Percentiles rank a stretch among this genome's conserved stretches.
Evolutionary conservation across 2,797 vertebrate species (phyloP).

Genomic region (Hipposideros larvatus): DNA sequence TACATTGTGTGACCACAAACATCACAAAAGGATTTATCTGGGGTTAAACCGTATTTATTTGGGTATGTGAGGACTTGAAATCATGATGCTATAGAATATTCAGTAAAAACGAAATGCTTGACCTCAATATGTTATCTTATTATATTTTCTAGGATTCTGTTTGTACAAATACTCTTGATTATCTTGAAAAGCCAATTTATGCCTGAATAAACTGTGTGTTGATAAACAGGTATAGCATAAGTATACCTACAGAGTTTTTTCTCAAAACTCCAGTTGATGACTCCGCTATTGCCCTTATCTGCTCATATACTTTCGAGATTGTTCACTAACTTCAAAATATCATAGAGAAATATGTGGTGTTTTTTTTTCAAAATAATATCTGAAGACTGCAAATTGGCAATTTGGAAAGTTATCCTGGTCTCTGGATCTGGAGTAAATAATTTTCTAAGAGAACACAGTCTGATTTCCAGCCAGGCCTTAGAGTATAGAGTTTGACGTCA

Average conservation of each 20-base stretch:
- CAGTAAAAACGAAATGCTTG: not conserved
- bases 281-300: not conserved
- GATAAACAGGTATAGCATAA: not conserved
- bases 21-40: not conserved
- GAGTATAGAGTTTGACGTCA: not conserved
- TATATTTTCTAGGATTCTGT: not conserved
- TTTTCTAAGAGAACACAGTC: not conserved
- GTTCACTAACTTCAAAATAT: not conserved
- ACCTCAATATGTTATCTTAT: not conserved
- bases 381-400: not conserved
- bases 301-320: not conserved
- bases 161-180: not conserved
- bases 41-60: not conserved
- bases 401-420: not conserved
- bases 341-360: not conserved
- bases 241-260: not conserved
- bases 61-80: not conserved
- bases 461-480: not conserved
- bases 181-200: not conserved
- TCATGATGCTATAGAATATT: not conserved
- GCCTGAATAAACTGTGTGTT: not conserved
- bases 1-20: not conserved
- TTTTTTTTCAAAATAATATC: not conserved
- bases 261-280: not conserved
- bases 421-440: not conserved